These are phyloP conservation scores for Sinocyclocheilus rhinocerous DNA, from an alignment of 2,113 vertebrate species.

Conservation along the genomic window DNA sequence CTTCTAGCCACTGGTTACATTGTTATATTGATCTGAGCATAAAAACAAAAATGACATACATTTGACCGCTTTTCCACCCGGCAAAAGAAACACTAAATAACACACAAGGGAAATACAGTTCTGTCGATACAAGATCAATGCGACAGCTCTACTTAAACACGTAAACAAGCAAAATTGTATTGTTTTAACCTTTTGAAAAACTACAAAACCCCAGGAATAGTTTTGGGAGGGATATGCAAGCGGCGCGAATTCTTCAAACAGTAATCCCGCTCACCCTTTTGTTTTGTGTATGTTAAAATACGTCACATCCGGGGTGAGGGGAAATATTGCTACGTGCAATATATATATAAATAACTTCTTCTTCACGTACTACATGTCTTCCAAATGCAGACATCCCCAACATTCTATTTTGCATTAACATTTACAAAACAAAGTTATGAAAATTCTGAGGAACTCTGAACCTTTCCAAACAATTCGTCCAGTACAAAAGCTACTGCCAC, in stretches of 20 bases:
- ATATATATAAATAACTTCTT: neutral
- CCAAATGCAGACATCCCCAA: neutral
- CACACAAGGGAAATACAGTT: neutral
- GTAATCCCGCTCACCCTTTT: constrained; percentile 7
- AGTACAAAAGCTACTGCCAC: neutral
- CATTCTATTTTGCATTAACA: neutral
- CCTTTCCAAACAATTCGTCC: neutral
- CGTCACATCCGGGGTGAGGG: constrained; percentile 39
- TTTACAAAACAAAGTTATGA: neutral
- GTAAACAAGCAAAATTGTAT: neutral
- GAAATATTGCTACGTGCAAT: neutral
- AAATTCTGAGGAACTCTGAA: neutral
- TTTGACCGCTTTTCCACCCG: neutral
- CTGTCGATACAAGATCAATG: too few species aligned
- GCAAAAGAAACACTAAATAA: neutral
- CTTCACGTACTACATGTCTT: neutral
- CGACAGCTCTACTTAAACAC: neutral
- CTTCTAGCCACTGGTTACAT: neutral
- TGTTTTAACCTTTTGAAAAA: neutral
- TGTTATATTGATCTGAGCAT: neutral
- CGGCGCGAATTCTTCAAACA: neutral
- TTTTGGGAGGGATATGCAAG: neutral
- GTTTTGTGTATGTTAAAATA: neutral
- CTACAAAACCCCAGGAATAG: neutral
- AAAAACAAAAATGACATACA: neutral